Conservation (phyloP, 2,888 invertebrate species). For the Ischnura elegans region DNA sequence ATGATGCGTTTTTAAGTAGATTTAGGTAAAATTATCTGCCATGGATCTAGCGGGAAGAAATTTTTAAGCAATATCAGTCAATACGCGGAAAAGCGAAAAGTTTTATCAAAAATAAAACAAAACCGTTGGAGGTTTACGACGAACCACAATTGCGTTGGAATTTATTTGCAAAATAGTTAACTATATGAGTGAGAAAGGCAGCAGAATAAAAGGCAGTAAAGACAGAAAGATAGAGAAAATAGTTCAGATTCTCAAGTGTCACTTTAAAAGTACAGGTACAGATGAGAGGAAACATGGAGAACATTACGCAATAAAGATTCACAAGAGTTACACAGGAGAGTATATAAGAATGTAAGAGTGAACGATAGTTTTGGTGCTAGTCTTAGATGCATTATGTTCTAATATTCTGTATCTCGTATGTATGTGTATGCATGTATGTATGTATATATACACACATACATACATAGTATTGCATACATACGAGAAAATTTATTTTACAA, state of each 20-base stretch:
- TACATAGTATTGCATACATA: constrained; percentile 42
- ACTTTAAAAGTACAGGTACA: constrained; percentile 37
- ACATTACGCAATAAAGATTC: constrained; percentile 40
- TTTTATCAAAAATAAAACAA: no score
- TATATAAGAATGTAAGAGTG: constrained; percentile 54
- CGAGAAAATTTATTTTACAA: constrained; percentile 58
- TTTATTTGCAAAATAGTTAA: background rate
- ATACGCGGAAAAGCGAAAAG: no score
- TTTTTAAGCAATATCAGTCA: no score
- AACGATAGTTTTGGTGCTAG: constrained; percentile 55
- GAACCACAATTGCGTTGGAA: no score
- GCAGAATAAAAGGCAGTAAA: background rate
- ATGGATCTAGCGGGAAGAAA: no score
- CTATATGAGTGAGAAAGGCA: background rate
- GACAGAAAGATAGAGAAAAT: constrained; percentile 32
- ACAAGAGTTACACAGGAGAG: constrained; percentile 55
- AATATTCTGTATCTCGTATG: no score
- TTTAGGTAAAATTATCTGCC: no score
- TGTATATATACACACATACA: no score
- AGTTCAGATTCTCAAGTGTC: constrained; percentile 33
- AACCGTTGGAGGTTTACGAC: no score
- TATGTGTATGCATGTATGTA: no score
- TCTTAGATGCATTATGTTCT: background rate
- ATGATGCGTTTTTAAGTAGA: no score
- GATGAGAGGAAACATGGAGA: background rate